Percentiles rank a stretch among this genome's conserved stretches.
phyloP scores from a whole-genome alignment of 1,140 invertebrate genomes.

The Daktulosphaira vitifoliae region DNA sequence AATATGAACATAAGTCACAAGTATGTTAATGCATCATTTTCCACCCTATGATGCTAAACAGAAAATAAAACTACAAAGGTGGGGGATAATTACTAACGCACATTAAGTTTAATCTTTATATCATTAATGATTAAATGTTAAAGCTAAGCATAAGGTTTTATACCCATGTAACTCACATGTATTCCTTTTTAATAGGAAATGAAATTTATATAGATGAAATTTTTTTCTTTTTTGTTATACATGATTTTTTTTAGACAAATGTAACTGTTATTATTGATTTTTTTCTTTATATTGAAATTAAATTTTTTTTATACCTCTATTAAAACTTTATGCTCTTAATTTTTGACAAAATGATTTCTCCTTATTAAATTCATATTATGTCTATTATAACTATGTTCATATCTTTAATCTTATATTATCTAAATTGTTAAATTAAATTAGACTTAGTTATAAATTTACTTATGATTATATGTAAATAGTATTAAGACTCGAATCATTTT shows the following conservation, averaged over 20 bases:
- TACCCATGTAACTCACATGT: background rate
- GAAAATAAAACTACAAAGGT: constrained; percentile 9
- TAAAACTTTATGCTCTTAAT: too few relatives aligned
- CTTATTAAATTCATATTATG: too few relatives aligned
- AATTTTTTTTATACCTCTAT: too few relatives aligned
- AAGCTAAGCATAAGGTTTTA: background rate
- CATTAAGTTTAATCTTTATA: background rate
- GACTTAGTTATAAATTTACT: too few relatives aligned
- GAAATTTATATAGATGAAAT: background rate
- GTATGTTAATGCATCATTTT: background rate
- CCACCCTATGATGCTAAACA: constrained; percentile 4
- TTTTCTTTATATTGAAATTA: too few relatives aligned
- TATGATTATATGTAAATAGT: too few relatives aligned
- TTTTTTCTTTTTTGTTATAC: constrained; percentile 7
- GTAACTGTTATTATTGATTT: too few relatives aligned
- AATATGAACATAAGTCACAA: constrained; percentile 20
- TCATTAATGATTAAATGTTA: constrained; percentile 22
- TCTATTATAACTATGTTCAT: too few relatives aligned
- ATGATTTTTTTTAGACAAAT: background rate
- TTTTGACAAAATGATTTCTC: too few relatives aligned
- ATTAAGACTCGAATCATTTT: background rate
- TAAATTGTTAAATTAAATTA: too few relatives aligned
- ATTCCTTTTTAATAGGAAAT: background rate
- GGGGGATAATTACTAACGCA: constrained; percentile 26
- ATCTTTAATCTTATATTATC: too few relatives aligned